Evolutionary conservation across 1,140 invertebrate species (phyloP).

Genomic region (Pseudobourletiella spinata): DNA sequence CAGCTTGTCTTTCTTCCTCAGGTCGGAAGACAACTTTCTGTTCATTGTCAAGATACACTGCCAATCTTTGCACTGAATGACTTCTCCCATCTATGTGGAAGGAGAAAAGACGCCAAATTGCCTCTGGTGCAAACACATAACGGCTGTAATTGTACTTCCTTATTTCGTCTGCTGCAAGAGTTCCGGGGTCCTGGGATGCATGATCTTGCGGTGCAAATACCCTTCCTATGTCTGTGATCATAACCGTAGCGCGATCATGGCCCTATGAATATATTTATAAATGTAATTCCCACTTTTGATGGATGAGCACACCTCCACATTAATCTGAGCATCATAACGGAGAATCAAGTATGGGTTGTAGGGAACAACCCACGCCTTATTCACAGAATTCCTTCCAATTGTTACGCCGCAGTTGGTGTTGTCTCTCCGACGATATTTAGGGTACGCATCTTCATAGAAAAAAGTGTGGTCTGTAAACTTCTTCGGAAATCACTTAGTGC

Average conservation of each 20-base stretch:
- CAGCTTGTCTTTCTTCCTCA: too few relatives aligned
- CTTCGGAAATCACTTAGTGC: conserved; percentile 41
- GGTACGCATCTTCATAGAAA: conserved; percentile 41
- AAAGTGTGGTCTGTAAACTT: conserved; percentile 36
- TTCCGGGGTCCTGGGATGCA: too few relatives aligned
- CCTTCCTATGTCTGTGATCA: not conserved
- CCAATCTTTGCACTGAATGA: too few relatives aligned
- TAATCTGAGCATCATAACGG: conserved; percentile 45
- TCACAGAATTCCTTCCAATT: conserved; percentile 30
- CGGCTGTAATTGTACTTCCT: conserved; percentile 28
- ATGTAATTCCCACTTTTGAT: conserved; percentile 47
- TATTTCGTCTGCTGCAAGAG: too few relatives aligned
- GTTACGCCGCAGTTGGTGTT: conserved; percentile 32
- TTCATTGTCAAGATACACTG: too few relatives aligned
- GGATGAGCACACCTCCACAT: conserved; percentile 46
- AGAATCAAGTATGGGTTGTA: conserved; percentile 45
- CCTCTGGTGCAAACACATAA: conserved; percentile 39
- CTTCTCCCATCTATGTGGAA: conserved; percentile 29
- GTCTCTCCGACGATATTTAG: conserved; percentile 39
- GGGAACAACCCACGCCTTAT: conserved; percentile 48
- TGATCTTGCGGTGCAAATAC: not conserved
- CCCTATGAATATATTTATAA: conserved; percentile 35
- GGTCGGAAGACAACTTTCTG: conserved; percentile 32
- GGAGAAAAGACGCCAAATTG: conserved; percentile 35
- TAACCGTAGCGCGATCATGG: conserved; percentile 18